Conservation (phyloP, 2,113 vertebrate species). For the Gyps fulvus region DNA sequence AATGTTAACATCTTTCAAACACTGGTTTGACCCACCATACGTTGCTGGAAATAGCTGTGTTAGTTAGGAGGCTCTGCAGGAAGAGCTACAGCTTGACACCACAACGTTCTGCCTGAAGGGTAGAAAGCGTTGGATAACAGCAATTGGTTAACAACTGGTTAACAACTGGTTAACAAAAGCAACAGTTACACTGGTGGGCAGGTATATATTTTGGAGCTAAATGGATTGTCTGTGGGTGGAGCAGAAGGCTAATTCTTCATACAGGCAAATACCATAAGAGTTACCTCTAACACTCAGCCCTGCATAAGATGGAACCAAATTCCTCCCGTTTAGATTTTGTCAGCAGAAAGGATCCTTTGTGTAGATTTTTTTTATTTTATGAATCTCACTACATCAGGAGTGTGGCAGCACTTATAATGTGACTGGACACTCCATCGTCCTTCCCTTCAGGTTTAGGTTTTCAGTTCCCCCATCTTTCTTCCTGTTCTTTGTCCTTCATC, state of each 20-base stretch:
- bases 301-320: not conserved
- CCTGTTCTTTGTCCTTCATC: not conserved
- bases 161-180: not conserved
- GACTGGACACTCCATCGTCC: fast-evolving
- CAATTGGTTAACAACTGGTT: not conserved
- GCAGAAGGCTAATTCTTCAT: not conserved
- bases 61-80: not conserved
- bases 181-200: not conserved
- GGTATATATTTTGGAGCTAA: not conserved
- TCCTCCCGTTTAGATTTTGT: not conserved
- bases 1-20: fast-evolving
- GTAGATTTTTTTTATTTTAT: too few species aligned
- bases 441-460: not conserved
- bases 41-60: not conserved
- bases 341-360: not conserved
- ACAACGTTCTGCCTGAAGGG: not conserved
- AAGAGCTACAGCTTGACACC: not conserved
- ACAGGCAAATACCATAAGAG: not conserved
- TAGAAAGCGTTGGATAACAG: not conserved
- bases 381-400: not conserved
- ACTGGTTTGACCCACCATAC: fast-evolving
- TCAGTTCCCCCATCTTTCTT: not conserved
- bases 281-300: not conserved
- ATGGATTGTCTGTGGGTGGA: not conserved
- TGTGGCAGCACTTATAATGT: fast-evolving